Evolutionary conservation across 2,797 vertebrate genomes (phyloP).

Genomic region (Chelon auratus): DNA sequence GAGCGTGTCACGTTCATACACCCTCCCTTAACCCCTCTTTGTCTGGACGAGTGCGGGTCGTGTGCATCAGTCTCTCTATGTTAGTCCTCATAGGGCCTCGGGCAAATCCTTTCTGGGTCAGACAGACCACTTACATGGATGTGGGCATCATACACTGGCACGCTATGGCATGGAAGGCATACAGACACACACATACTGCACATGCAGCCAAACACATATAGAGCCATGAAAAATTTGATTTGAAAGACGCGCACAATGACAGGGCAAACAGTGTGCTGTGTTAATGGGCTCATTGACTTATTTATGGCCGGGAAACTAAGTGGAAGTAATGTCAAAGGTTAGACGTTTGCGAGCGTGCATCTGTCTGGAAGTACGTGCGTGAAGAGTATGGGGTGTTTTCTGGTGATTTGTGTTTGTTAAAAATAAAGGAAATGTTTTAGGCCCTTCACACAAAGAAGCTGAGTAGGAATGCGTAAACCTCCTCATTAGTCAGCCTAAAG

Average conservation of each 20-base stretch:
- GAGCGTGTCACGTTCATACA: slow-evolving; percentile 31
- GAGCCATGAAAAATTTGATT: slow-evolving; percentile 12
- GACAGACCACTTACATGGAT: slow-evolving; percentile 67
- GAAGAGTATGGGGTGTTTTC: slow-evolving; percentile 4
- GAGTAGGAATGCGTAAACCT: slow-evolving; percentile 14
- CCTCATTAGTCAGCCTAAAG: slow-evolving; percentile 40
- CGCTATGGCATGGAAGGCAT: slow-evolving; percentile 53
- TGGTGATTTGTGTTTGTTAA: slow-evolving; percentile 1
- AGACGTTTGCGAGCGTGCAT: slow-evolving; percentile 22
- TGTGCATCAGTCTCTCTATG: slow-evolving; percentile 55
- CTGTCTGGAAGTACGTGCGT: slow-evolving; percentile 19
- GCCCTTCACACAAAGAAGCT: slow-evolving; percentile 13
- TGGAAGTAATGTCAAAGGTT: slow-evolving; percentile 53
- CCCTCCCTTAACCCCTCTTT: slow-evolving; percentile 43
- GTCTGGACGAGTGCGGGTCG: slow-evolving; percentile 47
- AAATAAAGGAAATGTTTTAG: slow-evolving; percentile 19
- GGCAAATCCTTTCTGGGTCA: slow-evolving; percentile 79
- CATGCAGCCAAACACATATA: slow-evolving; percentile 1
- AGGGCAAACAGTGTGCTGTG: slow-evolving; percentile 17
- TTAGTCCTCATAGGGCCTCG: slow-evolving; percentile 62
- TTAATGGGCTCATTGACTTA: slow-evolving; percentile 66
- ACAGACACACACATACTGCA: slow-evolving; percentile 32
- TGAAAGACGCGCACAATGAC: slow-evolving; percentile 14
- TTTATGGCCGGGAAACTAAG: slow-evolving; percentile 43
- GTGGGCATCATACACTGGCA: slow-evolving; percentile 62